Evolutionary conservation across 35 echinoderm and acorn worm genomes (phyloP), one percentile per base, ranked within the genome.

Genomic region (Apostichopus japonicus): DNA sequence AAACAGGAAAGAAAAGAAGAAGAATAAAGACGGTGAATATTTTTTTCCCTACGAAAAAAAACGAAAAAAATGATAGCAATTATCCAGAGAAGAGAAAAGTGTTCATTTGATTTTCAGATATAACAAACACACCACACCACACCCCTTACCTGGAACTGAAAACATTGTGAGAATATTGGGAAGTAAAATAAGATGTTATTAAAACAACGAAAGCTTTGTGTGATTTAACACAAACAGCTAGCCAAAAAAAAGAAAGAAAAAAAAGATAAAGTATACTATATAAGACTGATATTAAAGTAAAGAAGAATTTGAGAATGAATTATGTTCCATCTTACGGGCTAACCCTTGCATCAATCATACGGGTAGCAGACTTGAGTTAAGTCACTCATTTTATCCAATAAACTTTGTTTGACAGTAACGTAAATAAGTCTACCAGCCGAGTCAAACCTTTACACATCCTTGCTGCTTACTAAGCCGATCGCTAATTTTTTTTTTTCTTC

Each of bases 361-460:
- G 33, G 33, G 54, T 22, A 24, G 54, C 6, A 24, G 19, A 84
- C 81, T 57, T 58, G 23, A 84, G 53, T 57, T 84, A 61, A 84
- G 54, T 84, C 81, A 84, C 33, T 44, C 33, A 44, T 44, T 84
- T 84, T 58, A 84, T 84, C 81, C 81, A 84, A 55, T 84, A 84
- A 84, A 84, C 54, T 84, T 84, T 84, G 81, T 84, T 84, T 84
- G 81, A 84, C 81, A 84, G 24, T 57, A 84, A 84, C 81, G 17
- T 84, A 84, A 84, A 84, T 84, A 84, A 44, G 53, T 84, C 54
- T 58, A 75, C 71, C 71, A 75, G 17, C 15, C n/a, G 71, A 75
- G 15, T 75, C 71, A n/a, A 75, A 7, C 17, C 71, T 75, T 75
- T 19, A 75, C 71, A 23, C 17, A 75, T 75, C 71, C n/a, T 75